A percentile compares a stretch with the other conserved stretches of the same genome.
Conservation (phyloP, 2,797 vertebrate genomes). For the Sciaenops ocellatus region DNA sequence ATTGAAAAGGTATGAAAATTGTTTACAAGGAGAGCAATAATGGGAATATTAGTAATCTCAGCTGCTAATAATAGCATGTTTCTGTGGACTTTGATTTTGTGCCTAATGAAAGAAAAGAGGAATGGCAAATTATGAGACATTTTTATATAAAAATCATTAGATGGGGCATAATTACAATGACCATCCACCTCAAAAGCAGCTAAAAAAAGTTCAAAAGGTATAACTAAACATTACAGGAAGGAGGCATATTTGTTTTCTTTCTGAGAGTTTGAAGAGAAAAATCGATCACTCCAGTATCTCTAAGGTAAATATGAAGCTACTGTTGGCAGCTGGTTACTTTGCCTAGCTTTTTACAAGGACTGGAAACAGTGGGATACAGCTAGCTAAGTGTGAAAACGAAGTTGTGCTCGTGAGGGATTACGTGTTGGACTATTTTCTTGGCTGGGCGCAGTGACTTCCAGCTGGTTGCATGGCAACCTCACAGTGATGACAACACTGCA, state of each 20-base stretch:
- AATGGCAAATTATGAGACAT: neutral
- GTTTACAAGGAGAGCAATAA: conserved; percentile 18
- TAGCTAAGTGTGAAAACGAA: too few relatives aligned
- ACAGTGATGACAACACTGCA: neutral
- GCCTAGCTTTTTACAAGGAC: neutral
- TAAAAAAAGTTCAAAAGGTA: neutral
- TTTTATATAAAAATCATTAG: neutral
- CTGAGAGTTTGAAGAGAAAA: neutral
- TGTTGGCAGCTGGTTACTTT: neutral
- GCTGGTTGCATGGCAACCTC: neutral
- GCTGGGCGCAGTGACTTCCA: neutral
- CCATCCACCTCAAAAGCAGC: neutral
- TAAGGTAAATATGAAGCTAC: neutral
- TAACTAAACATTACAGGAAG: neutral
- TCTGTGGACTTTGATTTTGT: neutral
- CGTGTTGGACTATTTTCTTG: neutral
- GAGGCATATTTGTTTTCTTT: neutral
- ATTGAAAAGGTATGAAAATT: conserved; percentile 37
- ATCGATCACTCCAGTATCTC: neutral
- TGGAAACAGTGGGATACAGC: neutral
- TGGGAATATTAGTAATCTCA: conserved; percentile 15
- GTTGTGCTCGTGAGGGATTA: neutral
- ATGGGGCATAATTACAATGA: neutral
- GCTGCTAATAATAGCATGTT: conserved; percentile 10
- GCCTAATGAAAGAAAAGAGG: conserved; percentile 6